Conservation (phyloP, 2,888 invertebrate species). For the Rhogogaster chlorosoma region DNA sequence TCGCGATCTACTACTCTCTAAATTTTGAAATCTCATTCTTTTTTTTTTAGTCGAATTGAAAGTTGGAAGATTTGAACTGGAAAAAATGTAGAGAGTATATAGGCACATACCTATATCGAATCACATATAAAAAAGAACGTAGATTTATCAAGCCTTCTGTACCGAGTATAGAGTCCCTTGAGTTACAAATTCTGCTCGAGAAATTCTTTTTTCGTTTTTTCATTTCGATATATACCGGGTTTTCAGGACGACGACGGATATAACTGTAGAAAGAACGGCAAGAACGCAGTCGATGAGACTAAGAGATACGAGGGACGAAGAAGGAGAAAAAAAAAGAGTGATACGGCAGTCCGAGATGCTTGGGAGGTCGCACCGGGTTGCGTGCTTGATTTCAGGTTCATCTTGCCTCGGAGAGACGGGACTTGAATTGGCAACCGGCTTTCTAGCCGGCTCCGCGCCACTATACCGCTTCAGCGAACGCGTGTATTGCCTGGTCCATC, state of each 20-base stretch:
- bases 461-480: background rate
- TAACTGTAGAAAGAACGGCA: constrained; percentile 20
- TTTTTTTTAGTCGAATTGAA: no score
- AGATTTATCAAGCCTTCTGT: no score
- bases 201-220: background rate
- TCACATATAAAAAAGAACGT: no score
- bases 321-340: constrained; percentile 59
- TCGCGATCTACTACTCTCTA: no score
- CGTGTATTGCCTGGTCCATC: background rate
- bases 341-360: constrained; percentile 77
- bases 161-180: no score
- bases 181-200: background rate
- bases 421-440: constrained; percentile 75
- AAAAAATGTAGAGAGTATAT: no score
- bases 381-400: constrained; percentile 72
- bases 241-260: background rate
- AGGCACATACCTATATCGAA: no score
- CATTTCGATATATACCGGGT: background rate
- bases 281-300: constrained; percentile 50
- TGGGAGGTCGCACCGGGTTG: constrained; percentile 67
- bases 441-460: constrained; percentile 63
- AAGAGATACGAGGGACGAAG: constrained; percentile 29
- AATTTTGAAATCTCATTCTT: no score
- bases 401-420: constrained; percentile 61
- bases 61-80: no score